Percentiles rank a stretch among this genome's conserved stretches.
Evolutionary conservation across 2,888 invertebrate species (phyloP).

Genomic region (Drosophila nr. perissopoda): DNA sequence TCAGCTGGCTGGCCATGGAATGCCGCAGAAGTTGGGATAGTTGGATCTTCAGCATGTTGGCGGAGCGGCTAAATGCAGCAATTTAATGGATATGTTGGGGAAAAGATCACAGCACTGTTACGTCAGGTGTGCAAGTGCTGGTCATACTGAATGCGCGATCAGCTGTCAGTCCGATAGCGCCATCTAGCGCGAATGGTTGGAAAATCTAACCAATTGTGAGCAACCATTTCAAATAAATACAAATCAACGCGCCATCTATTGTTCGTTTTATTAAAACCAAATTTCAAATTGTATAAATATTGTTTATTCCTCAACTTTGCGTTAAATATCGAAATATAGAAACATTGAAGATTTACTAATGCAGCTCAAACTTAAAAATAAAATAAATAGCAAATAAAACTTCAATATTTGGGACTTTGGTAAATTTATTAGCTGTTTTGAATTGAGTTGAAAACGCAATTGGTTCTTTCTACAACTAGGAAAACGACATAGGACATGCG

Average conservation of each 20-base stretch:
- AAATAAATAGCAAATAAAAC: not conserved
- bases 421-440: constrained; percentile 42
- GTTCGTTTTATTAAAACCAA: not conserved
- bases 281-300: not conserved
- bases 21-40: constrained; percentile 51
- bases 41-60: constrained; percentile 47
- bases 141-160: constrained; percentile 46
- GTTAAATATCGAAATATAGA: not conserved
- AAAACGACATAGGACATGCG: constrained; percentile 20
- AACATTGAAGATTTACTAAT: not conserved
- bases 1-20: constrained; percentile 36
- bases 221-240: not conserved
- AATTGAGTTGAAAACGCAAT: constrained; percentile 37
- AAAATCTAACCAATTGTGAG: not conserved
- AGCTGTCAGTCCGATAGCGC: constrained; percentile 32
- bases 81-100: constrained; percentile 18
- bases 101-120: constrained; percentile 48
- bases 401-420: constrained; percentile 8
- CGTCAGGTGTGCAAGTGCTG: constrained; percentile 50
- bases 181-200: constrained; percentile 17
- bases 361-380: not conserved
- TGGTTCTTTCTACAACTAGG: constrained; percentile 27
- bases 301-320: not conserved
- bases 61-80: not conserved
- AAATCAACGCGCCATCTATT: not conserved